A percentile compares a stretch with the other conserved stretches of the same genome.
Conservation (phyloP, 1,140 invertebrate species). For the Samia ricini region DNA sequence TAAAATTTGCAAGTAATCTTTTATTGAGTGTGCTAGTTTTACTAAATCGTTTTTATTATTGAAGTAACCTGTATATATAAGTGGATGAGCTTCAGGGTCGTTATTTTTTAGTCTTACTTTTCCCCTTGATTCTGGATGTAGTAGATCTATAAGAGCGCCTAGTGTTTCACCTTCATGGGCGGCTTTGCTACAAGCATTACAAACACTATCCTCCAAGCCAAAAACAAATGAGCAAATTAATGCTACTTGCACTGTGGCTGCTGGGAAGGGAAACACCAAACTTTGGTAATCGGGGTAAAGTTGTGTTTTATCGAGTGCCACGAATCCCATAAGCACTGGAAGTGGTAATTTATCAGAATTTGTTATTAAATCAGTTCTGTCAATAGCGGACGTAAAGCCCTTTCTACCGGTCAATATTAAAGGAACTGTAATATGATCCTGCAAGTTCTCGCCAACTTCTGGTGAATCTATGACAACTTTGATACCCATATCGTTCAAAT, state of each 20-base stretch:
- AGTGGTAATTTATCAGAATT: conserved; percentile 85
- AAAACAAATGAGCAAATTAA: conserved; percentile 82
- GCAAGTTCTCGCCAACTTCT: conserved; percentile 83
- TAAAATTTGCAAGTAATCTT: conserved; percentile 78
- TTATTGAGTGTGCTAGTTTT: conserved; percentile 86
- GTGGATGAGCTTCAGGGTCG: conserved; percentile 90
- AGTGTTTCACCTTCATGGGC: conserved; percentile 81
- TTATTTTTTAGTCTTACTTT: conserved; percentile 84
- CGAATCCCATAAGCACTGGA: conserved; percentile 85
- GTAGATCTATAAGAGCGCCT: conserved; percentile 89
- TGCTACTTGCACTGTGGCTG: conserved; percentile 77
- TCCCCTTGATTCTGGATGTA: conserved; percentile 88
- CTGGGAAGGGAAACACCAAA: conserved; percentile 29
- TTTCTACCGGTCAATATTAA: conserved; percentile 52
- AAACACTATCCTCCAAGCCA: conserved; percentile 80
- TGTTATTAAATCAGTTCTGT: conserved; percentile 78
- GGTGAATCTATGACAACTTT: conserved; percentile 78
- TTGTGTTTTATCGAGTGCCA: conserved; percentile 76
- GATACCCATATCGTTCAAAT: conserved; percentile 57
- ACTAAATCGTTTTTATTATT: conserved; percentile 85
- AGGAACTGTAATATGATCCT: conserved; percentile 84
- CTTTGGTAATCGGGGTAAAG: conserved; percentile 47
- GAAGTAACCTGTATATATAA: conserved; percentile 93
- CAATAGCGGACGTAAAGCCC: conserved; percentile 83
- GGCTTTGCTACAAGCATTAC: conserved; percentile 58